Percentiles rank a stretch among this genome's conserved stretches.
phyloP scores from a whole-genome alignment of 2,797 vertebrate species.

The Enteromius treurensis region DNA sequence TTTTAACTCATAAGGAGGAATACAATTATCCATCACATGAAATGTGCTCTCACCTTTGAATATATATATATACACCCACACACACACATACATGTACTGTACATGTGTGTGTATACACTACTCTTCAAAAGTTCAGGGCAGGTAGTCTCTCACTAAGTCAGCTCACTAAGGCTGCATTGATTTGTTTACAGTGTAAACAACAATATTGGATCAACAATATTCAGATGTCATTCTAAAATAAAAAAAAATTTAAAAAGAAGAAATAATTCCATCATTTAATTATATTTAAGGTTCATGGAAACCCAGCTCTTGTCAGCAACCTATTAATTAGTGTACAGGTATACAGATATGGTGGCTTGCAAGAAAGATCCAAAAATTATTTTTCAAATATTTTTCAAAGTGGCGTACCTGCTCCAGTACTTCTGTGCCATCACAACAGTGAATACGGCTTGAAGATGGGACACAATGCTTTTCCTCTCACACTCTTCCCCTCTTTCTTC shows the following conservation, averaged over 20 bases:
- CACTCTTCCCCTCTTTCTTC: conserved; percentile 61
- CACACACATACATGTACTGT: too few species aligned
- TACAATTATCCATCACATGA: not conserved
- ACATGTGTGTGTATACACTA: not conserved
- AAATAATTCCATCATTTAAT: not conserved
- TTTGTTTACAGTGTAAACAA: not conserved
- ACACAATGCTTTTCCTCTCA: conserved; percentile 59
- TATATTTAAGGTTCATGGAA: not conserved
- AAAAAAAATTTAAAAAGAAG: not conserved
- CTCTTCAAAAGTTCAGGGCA: not conserved
- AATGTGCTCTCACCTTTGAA: not conserved
- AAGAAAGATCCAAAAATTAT: not conserved
- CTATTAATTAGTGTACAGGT: not conserved
- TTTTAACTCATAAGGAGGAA: not conserved
- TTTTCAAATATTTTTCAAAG: too few species aligned
- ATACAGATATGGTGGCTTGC: not conserved
- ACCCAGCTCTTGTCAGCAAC: not conserved
- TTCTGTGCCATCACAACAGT: conserved; percentile 12
- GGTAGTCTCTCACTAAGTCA: not conserved
- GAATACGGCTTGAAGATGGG: conserved; percentile 53
- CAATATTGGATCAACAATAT: not conserved
- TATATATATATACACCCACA: too few species aligned
- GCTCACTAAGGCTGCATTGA: not conserved
- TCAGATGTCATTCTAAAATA: not conserved
- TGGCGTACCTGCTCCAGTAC: conserved; percentile 35